These are phyloP conservation scores for Listronotus oregonensis DNA, from an alignment of 1,140 invertebrate genomes.

Conservation along the genomic window DNA sequence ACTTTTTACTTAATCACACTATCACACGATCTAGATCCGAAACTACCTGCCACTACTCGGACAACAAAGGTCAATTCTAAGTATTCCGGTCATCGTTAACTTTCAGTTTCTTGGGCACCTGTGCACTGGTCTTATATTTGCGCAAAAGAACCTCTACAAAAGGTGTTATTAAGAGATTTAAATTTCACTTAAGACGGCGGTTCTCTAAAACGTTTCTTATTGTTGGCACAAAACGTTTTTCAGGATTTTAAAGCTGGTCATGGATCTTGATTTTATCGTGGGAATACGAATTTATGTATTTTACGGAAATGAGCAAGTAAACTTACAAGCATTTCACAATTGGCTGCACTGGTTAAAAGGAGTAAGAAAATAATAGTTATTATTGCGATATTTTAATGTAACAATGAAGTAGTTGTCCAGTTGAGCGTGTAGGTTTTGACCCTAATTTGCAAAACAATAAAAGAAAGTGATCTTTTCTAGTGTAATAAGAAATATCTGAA, in stretches of 20 bases:
- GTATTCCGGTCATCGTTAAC: neutral
- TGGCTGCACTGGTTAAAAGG: conserved; percentile 1
- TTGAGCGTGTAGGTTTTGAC: neutral
- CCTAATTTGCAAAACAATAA: neutral
- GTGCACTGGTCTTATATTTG: conserved; percentile 13
- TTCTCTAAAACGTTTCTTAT: conserved; percentile 35
- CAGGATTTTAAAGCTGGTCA: conserved; percentile 30
- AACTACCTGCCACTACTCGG: conserved; percentile 1
- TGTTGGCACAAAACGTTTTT: conserved; percentile 34
- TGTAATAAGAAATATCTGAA: no score
- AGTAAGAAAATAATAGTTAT: conserved; percentile 1
- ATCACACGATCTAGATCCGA: neutral
- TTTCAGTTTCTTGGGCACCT: conserved; percentile 14
- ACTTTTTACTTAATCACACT: no score
- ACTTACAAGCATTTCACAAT: neutral
- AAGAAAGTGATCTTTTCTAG: no score
- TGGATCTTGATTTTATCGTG: conserved; percentile 47
- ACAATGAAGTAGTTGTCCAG: conserved; percentile 1
- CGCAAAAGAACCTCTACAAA: conserved; percentile 17
- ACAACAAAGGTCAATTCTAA: neutral
- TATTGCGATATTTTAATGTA: conserved; percentile 3
- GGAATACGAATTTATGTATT: conserved; percentile 30
- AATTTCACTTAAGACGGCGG: conserved; percentile 33
- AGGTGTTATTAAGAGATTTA: conserved; percentile 42
- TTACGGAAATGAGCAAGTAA: conserved; percentile 19